A percentile compares a stretch with the other conserved stretches of the same genome.
These are phyloP conservation scores for Lophura nycthemera DNA, from an alignment of 2,113 vertebrate species.

Conservation along the genomic window DNA sequence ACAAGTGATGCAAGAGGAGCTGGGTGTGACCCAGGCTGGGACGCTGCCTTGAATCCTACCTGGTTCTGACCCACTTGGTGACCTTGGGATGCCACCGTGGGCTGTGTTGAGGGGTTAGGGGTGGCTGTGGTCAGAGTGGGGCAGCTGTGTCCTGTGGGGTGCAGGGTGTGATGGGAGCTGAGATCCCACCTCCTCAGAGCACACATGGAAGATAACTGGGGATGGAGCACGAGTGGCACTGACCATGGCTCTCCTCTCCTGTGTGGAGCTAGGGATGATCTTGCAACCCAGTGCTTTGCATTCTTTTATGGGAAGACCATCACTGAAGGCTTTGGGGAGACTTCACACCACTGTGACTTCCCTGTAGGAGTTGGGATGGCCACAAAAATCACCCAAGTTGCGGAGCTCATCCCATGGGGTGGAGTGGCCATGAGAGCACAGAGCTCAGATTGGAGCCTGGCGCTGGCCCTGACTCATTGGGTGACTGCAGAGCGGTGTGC, in stretches of 20 bases:
- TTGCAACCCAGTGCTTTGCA: fast-evolving
- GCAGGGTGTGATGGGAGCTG: not conserved
- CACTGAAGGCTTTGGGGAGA: fast-evolving
- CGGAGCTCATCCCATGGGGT: not conserved
- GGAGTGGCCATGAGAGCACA: fast-evolving
- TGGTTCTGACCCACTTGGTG: not conserved
- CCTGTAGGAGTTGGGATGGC: not conserved
- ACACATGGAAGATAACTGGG: fast-evolving
- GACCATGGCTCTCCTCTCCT: fast-evolving
- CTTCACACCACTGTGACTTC: not conserved
- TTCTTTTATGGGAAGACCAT: no score
- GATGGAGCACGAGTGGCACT: fast-evolving
- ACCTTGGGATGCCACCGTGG: not conserved
- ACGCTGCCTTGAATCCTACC: not conserved
- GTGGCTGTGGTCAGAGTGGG: not conserved
- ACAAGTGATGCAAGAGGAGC: not conserved
- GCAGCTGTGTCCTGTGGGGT: not conserved
- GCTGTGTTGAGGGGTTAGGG: not conserved
- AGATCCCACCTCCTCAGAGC: fast-evolving
- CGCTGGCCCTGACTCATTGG: not conserved
- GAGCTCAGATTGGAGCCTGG: not conserved
- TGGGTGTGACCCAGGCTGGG: not conserved
- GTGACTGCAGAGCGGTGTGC: not conserved
- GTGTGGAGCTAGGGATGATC: not conserved
- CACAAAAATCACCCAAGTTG: not conserved